Conservation (phyloP, 2,888 invertebrate species). For the Troides aeacus region DNA sequence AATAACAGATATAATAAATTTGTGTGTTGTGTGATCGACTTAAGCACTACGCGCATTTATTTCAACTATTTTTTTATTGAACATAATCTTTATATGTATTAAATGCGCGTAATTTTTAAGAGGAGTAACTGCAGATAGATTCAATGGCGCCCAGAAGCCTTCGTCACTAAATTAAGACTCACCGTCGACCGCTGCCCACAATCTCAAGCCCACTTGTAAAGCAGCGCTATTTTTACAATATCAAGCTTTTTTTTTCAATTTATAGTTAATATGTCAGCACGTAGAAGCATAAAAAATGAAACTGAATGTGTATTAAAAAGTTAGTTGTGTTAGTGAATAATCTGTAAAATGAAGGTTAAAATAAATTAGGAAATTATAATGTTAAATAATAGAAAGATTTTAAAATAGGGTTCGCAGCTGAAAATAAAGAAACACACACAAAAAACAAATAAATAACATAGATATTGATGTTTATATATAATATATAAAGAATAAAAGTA, state of each 20-base stretch:
- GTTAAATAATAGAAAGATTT: slow-evolving; percentile 3
- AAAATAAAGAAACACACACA: slow-evolving; percentile 32
- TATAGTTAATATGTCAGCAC: not conserved
- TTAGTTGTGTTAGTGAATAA: slow-evolving; percentile 1
- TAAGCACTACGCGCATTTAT: slow-evolving; percentile 27
- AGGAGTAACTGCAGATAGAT: slow-evolving; percentile 51
- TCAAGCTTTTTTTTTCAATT: slow-evolving; percentile 3
- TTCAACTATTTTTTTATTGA: slow-evolving; percentile 3
- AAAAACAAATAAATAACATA: slow-evolving; percentile 25
- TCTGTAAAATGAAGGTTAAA: not conserved
- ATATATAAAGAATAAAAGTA: slow-evolving; percentile 9
- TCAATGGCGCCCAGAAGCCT: slow-evolving; percentile 67
- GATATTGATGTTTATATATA: not conserved
- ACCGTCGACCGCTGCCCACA: slow-evolving; percentile 60
- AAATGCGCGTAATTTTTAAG: slow-evolving; percentile 30
- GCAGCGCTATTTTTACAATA: slow-evolving; percentile 26
- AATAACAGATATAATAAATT: slow-evolving; percentile 11
- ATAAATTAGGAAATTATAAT: not conserved
- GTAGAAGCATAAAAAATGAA: slow-evolving; percentile 3
- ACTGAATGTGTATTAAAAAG: slow-evolving; percentile 1
- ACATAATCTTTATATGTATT: not conserved
- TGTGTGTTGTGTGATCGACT: slow-evolving; percentile 25
- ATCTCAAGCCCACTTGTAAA: slow-evolving; percentile 36
- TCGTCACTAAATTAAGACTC: slow-evolving; percentile 45
- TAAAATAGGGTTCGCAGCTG: slow-evolving; percentile 24